Conservation (phyloP, 2,888 invertebrate genomes). For the Oxystoma pomonae region DNA sequence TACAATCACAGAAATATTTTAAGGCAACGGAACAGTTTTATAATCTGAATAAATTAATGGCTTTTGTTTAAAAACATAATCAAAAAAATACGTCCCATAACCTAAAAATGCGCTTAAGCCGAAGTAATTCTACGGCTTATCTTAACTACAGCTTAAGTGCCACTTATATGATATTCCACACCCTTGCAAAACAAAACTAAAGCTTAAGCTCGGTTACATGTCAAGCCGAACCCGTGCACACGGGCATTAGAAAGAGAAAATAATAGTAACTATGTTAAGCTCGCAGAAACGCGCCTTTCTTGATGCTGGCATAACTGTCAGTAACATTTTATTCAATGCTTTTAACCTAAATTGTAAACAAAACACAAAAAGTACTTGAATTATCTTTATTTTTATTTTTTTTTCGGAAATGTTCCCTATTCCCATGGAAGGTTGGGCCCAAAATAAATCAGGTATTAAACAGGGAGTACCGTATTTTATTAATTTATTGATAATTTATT, state of each 20-base stretch:
- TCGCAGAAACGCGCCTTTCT: neutral
- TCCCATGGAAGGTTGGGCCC: neutral
- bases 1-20: too few relatives aligned
- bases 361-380: neutral
- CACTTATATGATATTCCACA: too few relatives aligned
- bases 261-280: neutral
- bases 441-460: neutral
- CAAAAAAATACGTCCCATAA: too few relatives aligned
- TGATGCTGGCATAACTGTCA: neutral
- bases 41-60: too few relatives aligned
- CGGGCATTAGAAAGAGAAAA: too few relatives aligned
- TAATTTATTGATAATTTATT: neutral
- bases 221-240: too few relatives aligned
- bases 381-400: neutral
- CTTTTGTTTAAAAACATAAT: too few relatives aligned
- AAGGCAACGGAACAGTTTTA: too few relatives aligned
- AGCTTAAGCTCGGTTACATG: neutral
- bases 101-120: too few relatives aligned
- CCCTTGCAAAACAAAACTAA: neutral
- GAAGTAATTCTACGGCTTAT: too few relatives aligned
- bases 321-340: neutral
- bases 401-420: neutral
- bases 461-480: neutral
- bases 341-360: neutral
- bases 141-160: too few relatives aligned